Conservation (phyloP, 2,888 invertebrate species). For the Germaria angustata region DNA sequence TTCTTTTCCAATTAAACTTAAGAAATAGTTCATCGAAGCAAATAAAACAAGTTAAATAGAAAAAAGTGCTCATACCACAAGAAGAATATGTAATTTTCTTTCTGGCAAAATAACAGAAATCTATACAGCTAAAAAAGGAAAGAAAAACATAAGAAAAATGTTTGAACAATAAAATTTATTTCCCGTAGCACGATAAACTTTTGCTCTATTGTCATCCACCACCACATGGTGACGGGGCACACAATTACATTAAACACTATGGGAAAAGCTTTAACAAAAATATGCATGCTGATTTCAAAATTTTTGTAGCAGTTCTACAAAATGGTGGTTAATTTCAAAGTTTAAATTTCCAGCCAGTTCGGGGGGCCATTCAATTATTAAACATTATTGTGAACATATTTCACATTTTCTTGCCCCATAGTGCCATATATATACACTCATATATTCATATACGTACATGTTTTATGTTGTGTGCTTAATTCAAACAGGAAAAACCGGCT, state of each 20-base stretch:
- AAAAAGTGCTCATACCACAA: not conserved
- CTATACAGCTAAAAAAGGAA: not conserved
- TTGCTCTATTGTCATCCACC: conserved; percentile 33
- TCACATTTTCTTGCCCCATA: not conserved
- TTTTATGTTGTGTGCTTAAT: conserved; percentile 58
- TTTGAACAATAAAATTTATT: conserved; percentile 3
- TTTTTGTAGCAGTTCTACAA: no score
- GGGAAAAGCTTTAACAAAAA: not conserved
- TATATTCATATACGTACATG: not conserved
- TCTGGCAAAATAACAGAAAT: not conserved
- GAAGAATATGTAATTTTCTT: not conserved
- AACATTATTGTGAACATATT: not conserved
- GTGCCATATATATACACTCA: not conserved
- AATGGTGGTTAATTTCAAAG: no score
- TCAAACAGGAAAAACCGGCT: conserved; percentile 58
- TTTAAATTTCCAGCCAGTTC: no score
- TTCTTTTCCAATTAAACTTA: conserved; percentile 59
- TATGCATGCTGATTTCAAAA: no score
- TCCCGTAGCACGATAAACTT: conserved; percentile 38
- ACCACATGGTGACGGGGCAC: conserved; percentile 3
- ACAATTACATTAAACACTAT: conserved; percentile 12
- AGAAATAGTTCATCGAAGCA: conserved; percentile 64
- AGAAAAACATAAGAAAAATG: not conserved
- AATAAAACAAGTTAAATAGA: conserved; percentile 41
- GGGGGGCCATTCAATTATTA: not conserved